Evolutionary conservation across 2,888 invertebrate genomes (phyloP).

Genomic region (Leptopilina syphax): DNA sequence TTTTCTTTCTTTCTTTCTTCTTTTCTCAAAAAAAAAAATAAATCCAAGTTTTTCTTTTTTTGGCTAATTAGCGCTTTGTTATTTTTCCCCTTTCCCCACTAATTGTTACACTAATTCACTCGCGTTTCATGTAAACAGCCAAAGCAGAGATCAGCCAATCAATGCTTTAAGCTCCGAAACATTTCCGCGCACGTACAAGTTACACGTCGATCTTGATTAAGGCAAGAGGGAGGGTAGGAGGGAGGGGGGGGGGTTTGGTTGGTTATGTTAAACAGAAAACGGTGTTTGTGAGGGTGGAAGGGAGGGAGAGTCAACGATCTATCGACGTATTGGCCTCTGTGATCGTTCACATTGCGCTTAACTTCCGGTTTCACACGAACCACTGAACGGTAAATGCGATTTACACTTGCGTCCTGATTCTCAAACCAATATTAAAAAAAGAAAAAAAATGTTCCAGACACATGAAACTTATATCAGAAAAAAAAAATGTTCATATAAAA

Average conservation of each 20-base stretch:
- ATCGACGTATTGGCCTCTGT: constrained; percentile 27
- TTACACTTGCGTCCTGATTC: constrained; percentile 27
- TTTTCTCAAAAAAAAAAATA: too few relatives aligned
- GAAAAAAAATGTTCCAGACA: too few relatives aligned
- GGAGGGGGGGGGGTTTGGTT: too few relatives aligned
- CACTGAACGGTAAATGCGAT: constrained; percentile 31
- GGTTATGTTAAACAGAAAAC: constrained; percentile 26
- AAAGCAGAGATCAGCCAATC: constrained; percentile 32
- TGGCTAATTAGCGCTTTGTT: constrained; percentile 44
- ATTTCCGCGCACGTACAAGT: constrained; percentile 36
- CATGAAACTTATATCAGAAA: too few relatives aligned
- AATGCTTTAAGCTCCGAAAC: constrained; percentile 27
- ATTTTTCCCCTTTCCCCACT: background rate
- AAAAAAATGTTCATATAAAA: too few relatives aligned
- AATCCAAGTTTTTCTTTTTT: background rate
- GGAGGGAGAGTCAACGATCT: constrained; percentile 8
- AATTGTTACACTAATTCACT: constrained; percentile 33
- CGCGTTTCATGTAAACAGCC: constrained; percentile 28
- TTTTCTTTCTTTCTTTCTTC: too few relatives aligned
- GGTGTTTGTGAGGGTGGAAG: background rate
- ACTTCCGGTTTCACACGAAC: constrained; percentile 27
- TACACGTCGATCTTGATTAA: constrained; percentile 37
- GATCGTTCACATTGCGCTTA: constrained; percentile 31
- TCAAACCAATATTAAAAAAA: background rate
- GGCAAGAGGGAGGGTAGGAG: background rate